Percentiles rank a stretch among this genome's conserved stretches.
Conservation (phyloP, 2,113 vertebrate genomes). For the Hippolais icterina region DNA sequence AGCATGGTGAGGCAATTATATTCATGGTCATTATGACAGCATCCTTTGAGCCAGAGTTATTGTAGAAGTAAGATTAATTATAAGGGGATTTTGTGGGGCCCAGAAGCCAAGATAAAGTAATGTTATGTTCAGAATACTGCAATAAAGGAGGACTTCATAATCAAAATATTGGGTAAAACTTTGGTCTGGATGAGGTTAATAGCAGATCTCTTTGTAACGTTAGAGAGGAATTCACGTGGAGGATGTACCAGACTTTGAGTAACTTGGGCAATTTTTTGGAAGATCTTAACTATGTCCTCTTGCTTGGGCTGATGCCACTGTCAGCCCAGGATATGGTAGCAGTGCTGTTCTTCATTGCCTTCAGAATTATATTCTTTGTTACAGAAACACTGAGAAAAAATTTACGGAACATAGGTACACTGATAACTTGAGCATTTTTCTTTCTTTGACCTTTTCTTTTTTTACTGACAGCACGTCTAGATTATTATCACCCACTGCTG, state of each 20-base stretch:
- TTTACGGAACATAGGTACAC: not conserved
- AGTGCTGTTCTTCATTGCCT: not conserved
- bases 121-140: not conserved
- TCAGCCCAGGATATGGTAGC: not conserved
- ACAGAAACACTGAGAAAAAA: not conserved
- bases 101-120: constrained; percentile 44
- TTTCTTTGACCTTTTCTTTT: not conserved
- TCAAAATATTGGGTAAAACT: constrained; percentile 3
- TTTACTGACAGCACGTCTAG: not conserved
- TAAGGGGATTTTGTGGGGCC: constrained; percentile 47
- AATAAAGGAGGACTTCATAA: constrained; percentile 19
- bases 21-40: constrained; percentile 56
- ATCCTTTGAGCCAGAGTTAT: constrained; percentile 43
- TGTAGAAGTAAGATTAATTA: constrained; percentile 42
- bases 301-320: not conserved
- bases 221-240: not conserved
- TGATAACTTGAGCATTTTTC: not conserved
- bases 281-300: not conserved
- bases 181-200: not conserved
- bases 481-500: not conserved
- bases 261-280: not conserved
- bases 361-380: not conserved
- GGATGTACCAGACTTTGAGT: not conserved
- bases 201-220: not conserved
- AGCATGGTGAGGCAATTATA: constrained; percentile 56